phyloP scores from a whole-genome alignment of 2,113 vertebrate genomes.

The Cryptomyrus ogoouensis region DNA sequence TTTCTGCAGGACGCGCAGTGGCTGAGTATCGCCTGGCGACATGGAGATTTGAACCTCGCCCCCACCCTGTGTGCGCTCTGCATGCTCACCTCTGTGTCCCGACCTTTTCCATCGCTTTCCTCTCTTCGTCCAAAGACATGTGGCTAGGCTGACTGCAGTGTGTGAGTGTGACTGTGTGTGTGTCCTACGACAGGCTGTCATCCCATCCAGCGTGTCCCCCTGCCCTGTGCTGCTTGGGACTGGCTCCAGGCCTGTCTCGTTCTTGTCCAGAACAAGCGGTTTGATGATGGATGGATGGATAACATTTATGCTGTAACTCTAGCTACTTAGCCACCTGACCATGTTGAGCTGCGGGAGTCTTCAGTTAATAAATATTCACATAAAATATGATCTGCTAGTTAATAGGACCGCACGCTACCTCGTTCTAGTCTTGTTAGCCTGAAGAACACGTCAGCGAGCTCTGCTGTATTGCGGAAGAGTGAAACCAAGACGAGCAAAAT shows the following conservation, averaged over 20 bases:
- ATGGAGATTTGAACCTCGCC: not conserved
- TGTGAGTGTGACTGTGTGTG: not conserved
- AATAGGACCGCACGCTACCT: not conserved
- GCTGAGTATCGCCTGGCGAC: not conserved
- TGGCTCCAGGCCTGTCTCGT: not conserved
- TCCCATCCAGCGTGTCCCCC: not conserved
- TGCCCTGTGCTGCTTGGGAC: not conserved
- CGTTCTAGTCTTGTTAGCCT: not conserved
- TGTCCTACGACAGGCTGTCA: not conserved
- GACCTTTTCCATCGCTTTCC: not conserved
- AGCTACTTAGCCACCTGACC: not conserved
- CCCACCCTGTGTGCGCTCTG: not conserved
- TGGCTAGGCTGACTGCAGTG: not conserved
- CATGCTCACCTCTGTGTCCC: not conserved
- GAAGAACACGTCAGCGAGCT: not conserved
- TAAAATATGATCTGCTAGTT: not conserved
- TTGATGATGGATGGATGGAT: not conserved
- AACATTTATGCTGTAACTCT: not conserved
- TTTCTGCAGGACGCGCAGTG: not conserved
- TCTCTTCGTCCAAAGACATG: not conserved
- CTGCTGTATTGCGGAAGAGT: not conserved
- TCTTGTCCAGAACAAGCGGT: not conserved
- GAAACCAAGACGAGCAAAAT: not conserved
- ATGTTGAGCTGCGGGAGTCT: not conserved
- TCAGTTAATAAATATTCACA: not conserved